Base-by-base conservation (phyloP, 1,140 invertebrate species). In the Drosophila takahashii region DNA sequence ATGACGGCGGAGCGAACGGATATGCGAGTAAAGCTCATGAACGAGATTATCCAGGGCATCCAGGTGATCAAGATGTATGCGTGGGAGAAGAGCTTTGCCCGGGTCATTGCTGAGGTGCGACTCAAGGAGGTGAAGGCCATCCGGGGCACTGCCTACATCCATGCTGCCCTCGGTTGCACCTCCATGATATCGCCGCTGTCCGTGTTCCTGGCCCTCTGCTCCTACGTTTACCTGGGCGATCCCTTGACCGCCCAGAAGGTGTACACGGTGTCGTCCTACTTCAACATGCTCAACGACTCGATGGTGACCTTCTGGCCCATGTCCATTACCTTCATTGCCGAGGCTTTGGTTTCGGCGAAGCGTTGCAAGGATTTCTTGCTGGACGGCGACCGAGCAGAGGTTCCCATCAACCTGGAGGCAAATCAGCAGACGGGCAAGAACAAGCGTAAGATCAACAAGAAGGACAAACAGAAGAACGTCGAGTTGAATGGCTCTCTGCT, bases 31-130 rank as follows among this genome's bases (percentile, higher is more conserved):
- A 93, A 96, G 45, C 85, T 97, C 7, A 97, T 97, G 93, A 97
- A 96, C 86, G 97, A 98, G 89, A 95, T 98, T 11, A 95, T 98
- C 15, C 94, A 94, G 42, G 95, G 95, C n/a, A 96, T 96, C 26
- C 95, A 96, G 69, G 95, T 95, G 2, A 97, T 96, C 27, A 99
- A 98, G 93, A 98, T 98, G 97, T 97, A 97, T 85, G 95, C 96
- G 0, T 98, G 97, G 97, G 97, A 98, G 91, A 94, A 95, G 59
- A 96, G 96, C 0, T 97, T 98, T 87, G 95, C 95, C 3, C 94
- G 93, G 54, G 92, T 97, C 29, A 94, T 97, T 10, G 93, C 85
- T n/a, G 76, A 91, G 0, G 90, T 91, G 11, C 76, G 57, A 69
- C 94, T 94, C 57, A 94, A 94, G 79, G 95, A 95, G 92, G 94